These are phyloP conservation scores for Hirtodrosophila histrioides DNA, from an alignment of 2,888 invertebrate genomes.

Conservation along the genomic window DNA sequence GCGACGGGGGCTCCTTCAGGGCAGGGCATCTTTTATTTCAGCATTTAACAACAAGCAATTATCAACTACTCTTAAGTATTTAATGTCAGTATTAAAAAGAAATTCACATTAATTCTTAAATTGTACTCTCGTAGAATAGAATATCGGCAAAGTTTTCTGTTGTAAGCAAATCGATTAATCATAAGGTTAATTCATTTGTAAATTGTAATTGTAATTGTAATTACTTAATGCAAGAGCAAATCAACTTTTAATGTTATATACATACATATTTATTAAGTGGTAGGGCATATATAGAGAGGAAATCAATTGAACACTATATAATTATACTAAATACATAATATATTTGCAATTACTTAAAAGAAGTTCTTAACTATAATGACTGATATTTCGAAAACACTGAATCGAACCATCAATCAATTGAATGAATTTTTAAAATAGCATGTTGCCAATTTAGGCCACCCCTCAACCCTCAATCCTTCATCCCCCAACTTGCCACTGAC, in stretches of 20 bases:
- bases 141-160: slow-evolving; percentile 19
- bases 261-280: slow-evolving; percentile 33
- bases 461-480: slow-evolving; percentile 3
- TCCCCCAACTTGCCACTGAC: slow-evolving; percentile 18
- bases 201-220: slow-evolving; percentile 58
- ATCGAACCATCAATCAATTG: slow-evolving; percentile 16
- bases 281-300: slow-evolving; percentile 31
- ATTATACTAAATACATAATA: slow-evolving; percentile 20
- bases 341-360: slow-evolving; percentile 11
- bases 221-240: slow-evolving; percentile 18
- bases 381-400: slow-evolving; percentile 47
- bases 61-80: slow-evolving; percentile 60
- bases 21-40: slow-evolving; percentile 55
- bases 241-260: slow-evolving; percentile 65
- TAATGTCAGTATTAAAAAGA: slow-evolving; percentile 64
- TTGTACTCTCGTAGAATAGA: slow-evolving; percentile 7
- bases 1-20: not conserved
- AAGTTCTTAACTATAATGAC: slow-evolving; percentile 60
- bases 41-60: slow-evolving; percentile 58
- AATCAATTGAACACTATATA: not conserved
- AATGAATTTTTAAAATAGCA: slow-evolving; percentile 18
- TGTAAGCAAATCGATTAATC: slow-evolving; percentile 39
- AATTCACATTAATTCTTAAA: slow-evolving; percentile 13
- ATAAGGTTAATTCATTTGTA: slow-evolving; percentile 63
- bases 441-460: slow-evolving; percentile 10